Evolutionary conservation across 1,140 invertebrate species (phyloP).

Genomic region (Hyles euphorbiae): DNA sequence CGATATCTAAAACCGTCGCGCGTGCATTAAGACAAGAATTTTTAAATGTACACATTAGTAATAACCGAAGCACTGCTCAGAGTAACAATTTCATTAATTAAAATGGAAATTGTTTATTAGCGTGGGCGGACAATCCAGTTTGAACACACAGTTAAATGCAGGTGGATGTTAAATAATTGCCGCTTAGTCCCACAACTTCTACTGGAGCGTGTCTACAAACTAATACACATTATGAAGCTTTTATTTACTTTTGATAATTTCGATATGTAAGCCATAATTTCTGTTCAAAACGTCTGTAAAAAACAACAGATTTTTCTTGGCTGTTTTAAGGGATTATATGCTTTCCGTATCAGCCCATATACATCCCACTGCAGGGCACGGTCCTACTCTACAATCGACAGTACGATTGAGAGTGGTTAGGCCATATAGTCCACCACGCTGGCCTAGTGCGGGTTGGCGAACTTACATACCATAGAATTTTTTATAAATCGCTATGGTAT

Average conservation of each 20-base stretch:
- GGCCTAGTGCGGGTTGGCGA: too few species aligned
- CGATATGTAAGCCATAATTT: not conserved
- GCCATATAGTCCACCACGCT: too few species aligned
- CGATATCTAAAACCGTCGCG: not conserved
- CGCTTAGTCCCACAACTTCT: not conserved
- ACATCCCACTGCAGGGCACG: too few species aligned
- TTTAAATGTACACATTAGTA: not conserved
- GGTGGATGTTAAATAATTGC: constrained; percentile 3
- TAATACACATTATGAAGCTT: not conserved
- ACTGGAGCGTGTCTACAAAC: not conserved
- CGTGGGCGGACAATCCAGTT: constrained; percentile 26
- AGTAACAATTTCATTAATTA: constrained; percentile 28
- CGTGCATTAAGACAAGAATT: constrained; percentile 1
- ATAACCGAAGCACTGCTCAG: not conserved
- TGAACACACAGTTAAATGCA: constrained; percentile 14
- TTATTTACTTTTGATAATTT: too few species aligned
- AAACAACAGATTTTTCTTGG: too few species aligned
- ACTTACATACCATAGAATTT: too few species aligned
- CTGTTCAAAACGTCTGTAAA: too few species aligned
- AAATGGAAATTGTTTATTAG: constrained; percentile 30
- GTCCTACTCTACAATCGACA: too few species aligned
- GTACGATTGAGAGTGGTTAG: too few species aligned
- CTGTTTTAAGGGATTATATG: too few species aligned
- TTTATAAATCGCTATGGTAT: too few species aligned
- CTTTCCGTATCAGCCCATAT: too few species aligned